Base-by-base conservation (phyloP, 1,140 invertebrate species). In the Drosophila mauritiana region DNA sequence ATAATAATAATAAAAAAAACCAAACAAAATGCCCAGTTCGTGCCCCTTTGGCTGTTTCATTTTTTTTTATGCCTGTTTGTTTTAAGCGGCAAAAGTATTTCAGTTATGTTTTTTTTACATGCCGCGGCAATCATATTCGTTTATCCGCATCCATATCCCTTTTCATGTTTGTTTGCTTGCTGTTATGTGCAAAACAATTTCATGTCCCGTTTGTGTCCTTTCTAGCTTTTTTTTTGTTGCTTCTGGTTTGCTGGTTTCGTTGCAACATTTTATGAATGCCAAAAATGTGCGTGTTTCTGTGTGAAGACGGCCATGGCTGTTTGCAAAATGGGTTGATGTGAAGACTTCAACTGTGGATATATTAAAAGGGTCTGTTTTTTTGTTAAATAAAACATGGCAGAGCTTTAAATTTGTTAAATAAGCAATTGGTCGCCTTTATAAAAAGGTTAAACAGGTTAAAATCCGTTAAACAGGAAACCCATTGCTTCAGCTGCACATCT, bases 171-270 rank as follows among this genome's bases (percentile, higher is more conserved):
- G 74, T 83, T 79, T 83, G 68, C 64, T 52, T 53, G 78, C 77
- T 80, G 82, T 88, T 88, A 86, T 86, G 82, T 82, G 69, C 69
- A 75, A 86, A 86, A 86, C 82, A 86, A 86, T 86, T 86, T 88
- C 79, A 86, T 86, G 76, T 83, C 59, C 59, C 59, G 56, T 77
- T 64, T 79, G 76, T 57, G 53, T 57, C 61, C 63, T 52, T 58
- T 82, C 57, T 56, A 54, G 52, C 49, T 52, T 40, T 40, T 54
- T 45, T 45, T 45, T 39, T 39, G 27, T 56, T 45, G 55, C 37
- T 42, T 42, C 27, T 72, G 58, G 51, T 64, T 43, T 55, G 69
- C 39, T 80, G 63, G 56, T 70, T 58, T 68, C 81, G 61, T 52
- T 64, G 79, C 62, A 88, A 79, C 77, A 88, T 79, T 82, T 88